phyloP scores from a whole-genome alignment of 2,888 invertebrate species.

The Tiphia femorata region DNA sequence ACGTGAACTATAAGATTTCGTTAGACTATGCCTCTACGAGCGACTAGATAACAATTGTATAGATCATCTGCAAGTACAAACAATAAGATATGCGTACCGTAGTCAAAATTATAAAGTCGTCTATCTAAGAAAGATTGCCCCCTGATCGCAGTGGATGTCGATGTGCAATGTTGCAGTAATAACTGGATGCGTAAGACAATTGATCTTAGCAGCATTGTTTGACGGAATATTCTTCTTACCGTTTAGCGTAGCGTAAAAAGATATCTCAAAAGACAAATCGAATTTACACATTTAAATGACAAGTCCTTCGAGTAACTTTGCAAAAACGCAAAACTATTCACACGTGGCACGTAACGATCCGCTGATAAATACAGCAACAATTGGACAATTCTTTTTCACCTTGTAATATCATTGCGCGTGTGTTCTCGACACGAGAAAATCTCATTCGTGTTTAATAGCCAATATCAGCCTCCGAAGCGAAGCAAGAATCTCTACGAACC shows the following conservation, averaged over 20 bases:
- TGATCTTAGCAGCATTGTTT: too few relatives aligned
- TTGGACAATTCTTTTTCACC: neutral
- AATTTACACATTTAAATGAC: too few relatives aligned
- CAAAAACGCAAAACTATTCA: too few relatives aligned
- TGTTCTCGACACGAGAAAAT: neutral
- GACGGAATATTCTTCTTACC: too few relatives aligned
- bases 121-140: slow-evolving; percentile 30
- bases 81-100: slow-evolving; percentile 50
- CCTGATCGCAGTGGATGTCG: slow-evolving; percentile 28
- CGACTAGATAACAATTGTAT: slow-evolving; percentile 56
- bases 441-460: neutral
- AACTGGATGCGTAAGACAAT: too few relatives aligned
- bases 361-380: neutral
- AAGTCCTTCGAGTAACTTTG: too few relatives aligned
- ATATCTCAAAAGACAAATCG: too few relatives aligned
- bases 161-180: neutral
- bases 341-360: too few relatives aligned
- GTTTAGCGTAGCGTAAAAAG: too few relatives aligned
- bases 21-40: slow-evolving; percentile 28
- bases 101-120: slow-evolving; percentile 12
- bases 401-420: neutral
- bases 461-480: slow-evolving; percentile 1
- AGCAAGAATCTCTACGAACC: slow-evolving; percentile 31
- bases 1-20: too few relatives aligned
- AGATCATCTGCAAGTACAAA: slow-evolving; percentile 55